Conservation (phyloP, 2,888 invertebrate species). For the Nemoura dubitans region DNA sequence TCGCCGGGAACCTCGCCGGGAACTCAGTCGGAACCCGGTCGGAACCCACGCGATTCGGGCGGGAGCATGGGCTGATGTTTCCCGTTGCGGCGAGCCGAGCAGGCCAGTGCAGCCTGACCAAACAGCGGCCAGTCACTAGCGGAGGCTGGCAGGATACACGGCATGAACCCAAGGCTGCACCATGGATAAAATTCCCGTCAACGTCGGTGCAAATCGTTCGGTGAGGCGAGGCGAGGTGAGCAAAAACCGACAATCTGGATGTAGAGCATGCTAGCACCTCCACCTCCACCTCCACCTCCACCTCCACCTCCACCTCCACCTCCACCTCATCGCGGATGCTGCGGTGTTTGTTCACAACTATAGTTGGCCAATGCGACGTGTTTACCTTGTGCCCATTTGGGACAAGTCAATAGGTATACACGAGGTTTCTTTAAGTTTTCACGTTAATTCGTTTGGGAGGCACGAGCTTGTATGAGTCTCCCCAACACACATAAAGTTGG, state of each 20-base stretch:
- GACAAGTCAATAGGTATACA: not conserved
- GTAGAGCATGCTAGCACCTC: no score
- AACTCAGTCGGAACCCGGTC: no score
- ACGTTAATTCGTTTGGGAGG: not conserved
- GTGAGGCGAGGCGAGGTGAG: no score
- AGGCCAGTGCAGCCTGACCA: not conserved
- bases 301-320: no score
- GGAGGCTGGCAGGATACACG: no score
- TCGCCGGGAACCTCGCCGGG: not conserved
- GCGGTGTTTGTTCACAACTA: not conserved
- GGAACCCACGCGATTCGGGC: not conserved
- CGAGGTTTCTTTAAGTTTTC: not conserved
- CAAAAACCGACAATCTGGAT: no score
- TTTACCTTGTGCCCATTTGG: not conserved
- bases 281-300: no score
- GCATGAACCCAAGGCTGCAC: no score
- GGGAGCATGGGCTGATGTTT: constrained; percentile 17
- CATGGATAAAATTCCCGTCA: no score
- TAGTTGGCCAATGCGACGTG: not conserved
- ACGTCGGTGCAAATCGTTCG: no score
- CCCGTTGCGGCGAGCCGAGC: not conserved
- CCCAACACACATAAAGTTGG: not conserved
- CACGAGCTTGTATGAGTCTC: not conserved
- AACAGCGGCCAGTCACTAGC: not conserved
- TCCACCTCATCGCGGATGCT: no score